phyloP scores from a whole-genome alignment of 2,888 invertebrate genomes.

The Steromphala cineraria region DNA sequence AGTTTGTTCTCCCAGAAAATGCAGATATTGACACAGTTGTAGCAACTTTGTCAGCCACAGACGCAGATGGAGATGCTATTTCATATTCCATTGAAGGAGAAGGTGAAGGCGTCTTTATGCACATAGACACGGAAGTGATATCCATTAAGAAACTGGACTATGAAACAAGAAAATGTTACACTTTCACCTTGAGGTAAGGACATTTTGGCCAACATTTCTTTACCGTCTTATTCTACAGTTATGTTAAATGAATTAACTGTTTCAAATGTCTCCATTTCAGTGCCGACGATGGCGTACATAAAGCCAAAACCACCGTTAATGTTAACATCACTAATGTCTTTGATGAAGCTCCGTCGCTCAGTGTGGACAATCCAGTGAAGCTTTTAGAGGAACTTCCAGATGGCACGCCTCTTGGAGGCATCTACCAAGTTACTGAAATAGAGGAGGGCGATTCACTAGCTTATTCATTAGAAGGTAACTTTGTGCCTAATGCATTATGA shows the following conservation, averaged over 20 bases:
- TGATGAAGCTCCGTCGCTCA: not conserved
- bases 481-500: too few relatives aligned
- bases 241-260: too few relatives aligned
- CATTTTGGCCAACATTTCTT: not conserved
- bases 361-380: not conserved
- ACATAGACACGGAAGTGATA: not conserved
- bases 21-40: not conserved
- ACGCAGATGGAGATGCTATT: not conserved
- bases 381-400: not conserved
- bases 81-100: not conserved
- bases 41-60: not conserved
- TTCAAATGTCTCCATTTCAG: not conserved
- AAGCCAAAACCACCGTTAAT: not conserved
- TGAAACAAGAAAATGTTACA: constrained; percentile 1
- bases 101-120: not conserved
- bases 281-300: not conserved
- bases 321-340: not conserved
- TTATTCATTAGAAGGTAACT: not conserved
- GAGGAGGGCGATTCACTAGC: not conserved
- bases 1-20: not conserved
- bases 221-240: too few relatives aligned
- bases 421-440: not conserved
- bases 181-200: not conserved
- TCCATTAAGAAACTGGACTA: not conserved
- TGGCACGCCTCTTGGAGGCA: not conserved